phyloP scores from a whole-genome alignment of 53 echinoderm and acorn worm species.

The Patiria pectinifera region DNA sequence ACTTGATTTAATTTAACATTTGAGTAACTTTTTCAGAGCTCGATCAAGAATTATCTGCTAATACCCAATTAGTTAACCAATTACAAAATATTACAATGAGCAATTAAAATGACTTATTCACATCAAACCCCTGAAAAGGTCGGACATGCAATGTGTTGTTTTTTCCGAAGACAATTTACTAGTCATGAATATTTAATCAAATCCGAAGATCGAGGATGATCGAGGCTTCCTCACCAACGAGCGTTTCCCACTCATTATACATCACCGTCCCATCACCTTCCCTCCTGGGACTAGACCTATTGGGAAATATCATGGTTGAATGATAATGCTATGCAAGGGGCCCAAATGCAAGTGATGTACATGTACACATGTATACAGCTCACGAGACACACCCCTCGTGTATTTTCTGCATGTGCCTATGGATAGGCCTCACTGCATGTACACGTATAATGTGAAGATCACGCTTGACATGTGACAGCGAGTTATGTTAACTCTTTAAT shows the following conservation, averaged over 20 bases:
- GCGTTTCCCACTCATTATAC: constrained; percentile 9
- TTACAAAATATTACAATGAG: background rate
- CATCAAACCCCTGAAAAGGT: background rate
- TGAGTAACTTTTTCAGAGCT: too few species aligned
- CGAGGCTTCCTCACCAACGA: background rate
- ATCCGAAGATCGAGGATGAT: constrained; percentile 20
- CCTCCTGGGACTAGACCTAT: background rate
- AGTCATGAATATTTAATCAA: constrained; percentile 24
- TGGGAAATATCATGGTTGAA: constrained; percentile 13
- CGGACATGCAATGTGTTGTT: background rate
- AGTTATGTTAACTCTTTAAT: background rate
- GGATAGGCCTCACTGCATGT: too few species aligned
- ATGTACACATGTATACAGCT: background rate
- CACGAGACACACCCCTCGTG: background rate
- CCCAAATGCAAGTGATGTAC: background rate
- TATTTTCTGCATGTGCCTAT: background rate
- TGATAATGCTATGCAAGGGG: constrained; percentile 54
- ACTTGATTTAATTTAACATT: too few species aligned
- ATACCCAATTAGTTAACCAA: too few species aligned
- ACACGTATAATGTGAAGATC: too few species aligned
- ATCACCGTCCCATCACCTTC: background rate
- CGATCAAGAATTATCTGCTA: too few species aligned
- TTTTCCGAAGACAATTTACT: background rate
- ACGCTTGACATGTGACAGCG: background rate
- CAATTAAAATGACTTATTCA: background rate